Base-by-base conservation (phyloP, 2,797 vertebrate species). In the Cirrhinus molitorella region DNA sequence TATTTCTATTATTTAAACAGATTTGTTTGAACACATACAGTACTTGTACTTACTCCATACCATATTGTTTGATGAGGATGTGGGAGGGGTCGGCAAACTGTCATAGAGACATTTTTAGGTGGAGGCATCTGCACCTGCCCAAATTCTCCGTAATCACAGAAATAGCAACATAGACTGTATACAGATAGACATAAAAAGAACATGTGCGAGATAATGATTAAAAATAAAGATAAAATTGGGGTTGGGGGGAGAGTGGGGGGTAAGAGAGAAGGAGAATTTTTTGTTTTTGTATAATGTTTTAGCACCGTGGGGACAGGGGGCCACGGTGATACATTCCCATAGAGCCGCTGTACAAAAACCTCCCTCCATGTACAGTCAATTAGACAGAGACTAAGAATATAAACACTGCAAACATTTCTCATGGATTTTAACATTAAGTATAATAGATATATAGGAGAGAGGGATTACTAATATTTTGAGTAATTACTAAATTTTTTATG, bases 301-400 rank as follows among this genome's bases (percentile, higher is more conserved):
- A 95, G 91, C 95, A 91, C 93, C 87, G 97, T 99, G 97, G 95
- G 96, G 94, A 95, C 95, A 96, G 96, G 92, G 94, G 67, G 83
- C 85, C 97, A 99, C 97, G 51, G 92, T 98, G 97, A 95, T 89
- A 83, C 79, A 86, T 49, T 85, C 72, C 86, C 85, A 87, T 88
- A 81, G 82, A 83, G n/a, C 72, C 86, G 76, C 80, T 34, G 76
- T 86, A 86, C 87, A 88, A 89, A 90, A 88, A 87, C 86, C 82
- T 83, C 74, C 78, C 14, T 17, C 16, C 8, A 53, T 72, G 55
- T 75, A 81, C 49, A 72, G 63, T 40, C 17, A 80, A 40, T 81
- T 49, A 63, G 9, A 51, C 5, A 6, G 12, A n/a, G 49, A 51
- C 72, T 14, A n/a, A 55, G 28, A 80, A 25, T 55, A 96, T 93